These are phyloP conservation scores for Chromis chromis DNA, from an alignment of 2,797 vertebrate genomes.

Conservation along the genomic window DNA sequence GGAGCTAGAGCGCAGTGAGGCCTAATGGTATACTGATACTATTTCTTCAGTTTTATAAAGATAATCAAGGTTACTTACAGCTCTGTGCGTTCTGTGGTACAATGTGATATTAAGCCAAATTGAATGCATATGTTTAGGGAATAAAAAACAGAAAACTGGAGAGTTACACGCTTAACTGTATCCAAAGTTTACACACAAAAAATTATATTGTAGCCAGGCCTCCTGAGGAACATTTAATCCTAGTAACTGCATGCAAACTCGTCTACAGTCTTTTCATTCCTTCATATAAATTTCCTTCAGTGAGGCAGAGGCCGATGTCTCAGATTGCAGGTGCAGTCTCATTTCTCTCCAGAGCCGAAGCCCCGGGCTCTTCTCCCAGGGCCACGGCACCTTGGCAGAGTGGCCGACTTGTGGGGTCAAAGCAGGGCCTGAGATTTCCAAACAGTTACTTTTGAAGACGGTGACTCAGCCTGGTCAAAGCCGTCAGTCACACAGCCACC, in stretches of 20 bases:
- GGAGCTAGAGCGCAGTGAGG: slow-evolving; percentile 48
- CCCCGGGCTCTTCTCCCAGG: slow-evolving; percentile 47
- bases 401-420: slow-evolving; percentile 56
- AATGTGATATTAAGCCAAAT: slow-evolving; percentile 43
- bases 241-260: slow-evolving; percentile 40
- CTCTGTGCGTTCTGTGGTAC: slow-evolving; percentile 32
- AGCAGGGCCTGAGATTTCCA: slow-evolving; percentile 69
- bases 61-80: slow-evolving; percentile 51
- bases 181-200: slow-evolving; percentile 30
- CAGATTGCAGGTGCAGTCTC: slow-evolving; percentile 61
- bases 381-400: slow-evolving; percentile 49
- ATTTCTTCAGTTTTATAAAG: slow-evolving; percentile 57
- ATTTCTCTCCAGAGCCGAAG: slow-evolving; percentile 48
- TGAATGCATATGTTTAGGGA: slow-evolving; percentile 34
- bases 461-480: slow-evolving; percentile 76
- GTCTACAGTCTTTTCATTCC: slow-evolving; percentile 53
- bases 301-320: slow-evolving; percentile 46
- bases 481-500: slow-evolving; percentile 62
- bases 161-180: slow-evolving; percentile 39
- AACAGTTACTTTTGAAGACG: slow-evolving; percentile 60
- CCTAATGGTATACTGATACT: slow-evolving; percentile 62
- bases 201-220: slow-evolving; percentile 27
- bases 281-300: slow-evolving; percentile 43
- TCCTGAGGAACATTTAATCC: slow-evolving; percentile 40
- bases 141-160: slow-evolving; percentile 49